Conservation (phyloP, 2,888 invertebrate species). For the Mactromeris polynyma region DNA sequence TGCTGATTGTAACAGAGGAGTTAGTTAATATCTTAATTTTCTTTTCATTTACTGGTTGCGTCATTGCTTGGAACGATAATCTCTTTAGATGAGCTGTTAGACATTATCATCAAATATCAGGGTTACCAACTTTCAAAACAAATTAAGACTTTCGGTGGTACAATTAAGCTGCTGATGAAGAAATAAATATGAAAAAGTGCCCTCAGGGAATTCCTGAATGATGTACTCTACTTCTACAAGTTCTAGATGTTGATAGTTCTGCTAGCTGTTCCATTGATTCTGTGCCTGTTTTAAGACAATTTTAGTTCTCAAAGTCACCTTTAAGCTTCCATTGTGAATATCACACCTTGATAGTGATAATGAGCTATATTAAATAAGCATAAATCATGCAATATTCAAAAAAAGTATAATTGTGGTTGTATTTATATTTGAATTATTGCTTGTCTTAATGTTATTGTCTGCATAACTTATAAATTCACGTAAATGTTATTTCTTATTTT, state of each 20-base stretch:
- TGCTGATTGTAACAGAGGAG: not conserved
- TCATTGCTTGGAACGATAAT: not conserved
- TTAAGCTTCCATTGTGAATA: no score
- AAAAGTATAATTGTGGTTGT: no score
- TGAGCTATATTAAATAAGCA: no score
- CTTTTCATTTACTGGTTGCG: conserved; percentile 5
- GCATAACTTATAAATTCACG: no score
- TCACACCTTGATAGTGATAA: no score
- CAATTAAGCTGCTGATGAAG: not conserved
- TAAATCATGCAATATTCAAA: no score
- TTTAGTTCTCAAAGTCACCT: no score
- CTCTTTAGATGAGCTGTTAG: not conserved
- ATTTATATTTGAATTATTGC: no score
- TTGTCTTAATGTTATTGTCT: no score
- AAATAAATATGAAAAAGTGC: not conserved
- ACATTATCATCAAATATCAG: not conserved
- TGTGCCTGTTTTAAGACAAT: not conserved
- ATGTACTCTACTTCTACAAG: not conserved
- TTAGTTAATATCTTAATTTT: not conserved
- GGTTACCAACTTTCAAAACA: not conserved
- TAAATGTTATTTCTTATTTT: no score
- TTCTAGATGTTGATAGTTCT: not conserved
- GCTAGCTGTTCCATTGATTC: not conserved
- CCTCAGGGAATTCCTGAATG: not conserved
- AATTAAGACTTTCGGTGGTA: not conserved